These are phyloP conservation scores for Mus pahari DNA, from an alignment of 2,113 vertebrate genomes.

Conservation along the genomic window DNA sequence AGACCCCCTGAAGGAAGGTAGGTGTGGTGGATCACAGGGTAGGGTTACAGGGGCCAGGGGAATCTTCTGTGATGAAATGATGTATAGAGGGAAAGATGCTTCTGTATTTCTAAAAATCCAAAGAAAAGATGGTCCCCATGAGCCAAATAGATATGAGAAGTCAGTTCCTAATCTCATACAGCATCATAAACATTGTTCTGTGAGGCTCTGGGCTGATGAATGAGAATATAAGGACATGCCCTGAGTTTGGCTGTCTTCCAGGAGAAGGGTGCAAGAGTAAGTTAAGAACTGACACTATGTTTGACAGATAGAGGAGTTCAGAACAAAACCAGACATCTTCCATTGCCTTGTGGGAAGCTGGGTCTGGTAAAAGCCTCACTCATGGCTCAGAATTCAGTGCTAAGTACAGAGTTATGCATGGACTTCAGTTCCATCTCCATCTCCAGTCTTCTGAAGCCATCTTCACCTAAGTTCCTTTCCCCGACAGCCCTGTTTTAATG, in stretches of 20 bases:
- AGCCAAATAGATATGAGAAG: not conserved
- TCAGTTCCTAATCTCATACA: not conserved
- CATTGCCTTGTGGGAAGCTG: not conserved
- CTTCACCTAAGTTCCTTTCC: not conserved
- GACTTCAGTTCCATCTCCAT: not conserved
- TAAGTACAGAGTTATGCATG: accelerated
- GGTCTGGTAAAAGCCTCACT: not conserved
- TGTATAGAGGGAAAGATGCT: not conserved
- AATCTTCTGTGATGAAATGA: not conserved
- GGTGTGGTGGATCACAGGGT: not conserved
- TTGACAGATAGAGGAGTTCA: not conserved
- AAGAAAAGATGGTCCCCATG: not conserved
- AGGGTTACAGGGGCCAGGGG: not conserved
- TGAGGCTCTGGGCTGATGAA: not conserved
- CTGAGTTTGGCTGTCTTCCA: not conserved
- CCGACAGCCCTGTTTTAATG: not conserved
- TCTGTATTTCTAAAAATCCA: not conserved
- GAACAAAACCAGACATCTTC: not conserved
- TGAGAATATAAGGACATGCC: not conserved
- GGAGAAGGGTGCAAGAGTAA: not conserved
- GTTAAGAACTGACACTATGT: no score
- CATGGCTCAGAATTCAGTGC: accelerated
- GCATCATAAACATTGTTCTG: not conserved
- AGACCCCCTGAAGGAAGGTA: not conserved
- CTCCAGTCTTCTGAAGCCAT: not conserved